Evolutionary conservation across 2,888 invertebrate species (phyloP), one percentile per base, ranked within the genome.

Genomic region (Dascillus cervinus): DNA sequence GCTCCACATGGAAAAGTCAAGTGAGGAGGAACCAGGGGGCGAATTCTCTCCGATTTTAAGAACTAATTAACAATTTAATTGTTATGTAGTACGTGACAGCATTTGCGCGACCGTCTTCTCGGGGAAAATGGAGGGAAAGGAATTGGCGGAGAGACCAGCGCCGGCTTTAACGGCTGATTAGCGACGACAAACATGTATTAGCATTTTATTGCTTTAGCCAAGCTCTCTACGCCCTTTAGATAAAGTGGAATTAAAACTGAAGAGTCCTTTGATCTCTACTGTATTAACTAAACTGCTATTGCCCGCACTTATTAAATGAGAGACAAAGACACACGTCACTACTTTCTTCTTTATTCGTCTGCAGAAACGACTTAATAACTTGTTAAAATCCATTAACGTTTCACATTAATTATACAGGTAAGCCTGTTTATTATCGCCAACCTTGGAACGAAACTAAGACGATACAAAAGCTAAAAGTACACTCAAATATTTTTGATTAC

Each of bases 141-240:
- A 8, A 17, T 17, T 17, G 17, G 17, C 17, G 8, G 17, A 17
- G 5, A 17, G 17, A 17, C 17, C 4, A 6, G 17, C 8, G 8
- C 5, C 8, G 29, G 51, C 58, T 56, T 59, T 60, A 55, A 56
- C 61, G 62, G 55, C 53, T 73, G 74, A 73, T 75, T 75, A 75
- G 67, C 70, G 67, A 71, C 68, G 67, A 72, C 75, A 75, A 76
- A 76, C 75, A 75, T 67, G 65, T 71, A 77, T 77, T 77, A 75
- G 70, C 76, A 77, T 77, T 77, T 76, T 77, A 77, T 77, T 77
- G 75, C 64, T 62, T 64, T 58, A 60, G 66, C 66, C 59, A 55
- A 53, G 53, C 59, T 56, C 61, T 61, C 57, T 58, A 61, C 62
- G 62, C 65, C 67, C 67, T 64, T 60, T 62, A 65, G 68, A 67